Conservation (phyloP, 1,140 invertebrate genomes). For the Neodiprion lecontei region DNA sequence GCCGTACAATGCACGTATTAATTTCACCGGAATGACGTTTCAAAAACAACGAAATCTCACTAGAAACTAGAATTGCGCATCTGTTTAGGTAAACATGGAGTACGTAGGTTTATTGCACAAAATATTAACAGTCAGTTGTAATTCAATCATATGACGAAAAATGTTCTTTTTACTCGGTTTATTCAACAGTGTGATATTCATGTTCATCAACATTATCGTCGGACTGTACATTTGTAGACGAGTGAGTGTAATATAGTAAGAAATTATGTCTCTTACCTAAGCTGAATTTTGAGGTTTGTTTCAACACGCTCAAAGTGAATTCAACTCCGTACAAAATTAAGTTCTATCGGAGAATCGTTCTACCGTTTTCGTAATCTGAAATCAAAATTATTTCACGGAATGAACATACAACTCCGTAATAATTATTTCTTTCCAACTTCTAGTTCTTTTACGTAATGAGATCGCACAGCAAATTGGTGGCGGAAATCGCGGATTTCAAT, state of each 20-base stretch:
- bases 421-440: constrained; percentile 11
- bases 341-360: no score
- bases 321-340: background rate
- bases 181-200: constrained; percentile 41
- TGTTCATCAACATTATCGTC: constrained; percentile 36
- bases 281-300: background rate
- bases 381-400: background rate
- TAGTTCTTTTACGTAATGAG: constrained; percentile 45
- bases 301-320: background rate
- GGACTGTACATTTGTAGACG: constrained; percentile 41
- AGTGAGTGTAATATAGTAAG: constrained; percentile 32
- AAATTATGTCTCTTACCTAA: background rate
- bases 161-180: constrained; percentile 42
- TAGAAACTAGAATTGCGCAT: background rate
- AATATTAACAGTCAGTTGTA: background rate
- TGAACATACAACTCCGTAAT: background rate
- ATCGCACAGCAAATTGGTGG: constrained; percentile 40
- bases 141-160: background rate
- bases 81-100: background rate
- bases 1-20: no score
- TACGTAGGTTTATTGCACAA: background rate
- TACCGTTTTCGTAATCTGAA: background rate
- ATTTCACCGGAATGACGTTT: no score
- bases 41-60: no score
- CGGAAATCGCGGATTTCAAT: constrained; percentile 42